phyloP scores from a whole-genome alignment of 2,888 invertebrate species.

The Allophyes oxyacanthae region DNA sequence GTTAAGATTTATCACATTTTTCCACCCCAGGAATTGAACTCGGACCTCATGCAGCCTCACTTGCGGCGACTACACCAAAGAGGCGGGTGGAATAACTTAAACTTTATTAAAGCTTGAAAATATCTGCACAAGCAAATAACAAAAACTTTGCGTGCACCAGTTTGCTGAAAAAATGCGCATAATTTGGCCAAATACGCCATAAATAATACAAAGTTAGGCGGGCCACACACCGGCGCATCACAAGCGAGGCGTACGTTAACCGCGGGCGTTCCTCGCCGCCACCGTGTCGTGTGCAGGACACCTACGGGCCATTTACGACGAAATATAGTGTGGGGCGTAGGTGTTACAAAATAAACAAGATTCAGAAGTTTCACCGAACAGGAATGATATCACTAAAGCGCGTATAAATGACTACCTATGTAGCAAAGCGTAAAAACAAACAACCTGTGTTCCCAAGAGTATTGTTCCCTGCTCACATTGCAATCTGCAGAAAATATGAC shows the following conservation, averaged over 20 bases:
- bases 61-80: no score
- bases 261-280: slow-evolving; percentile 1
- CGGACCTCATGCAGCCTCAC: no score
- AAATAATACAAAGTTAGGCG: slow-evolving; percentile 16
- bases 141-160: neutral
- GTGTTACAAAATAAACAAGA: neutral
- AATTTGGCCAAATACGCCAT: slow-evolving; percentile 10
- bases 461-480: no score
- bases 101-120: neutral
- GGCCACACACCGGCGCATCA: slow-evolving; percentile 6
- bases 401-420: no score
- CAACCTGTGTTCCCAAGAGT: no score
- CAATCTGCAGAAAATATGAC: no score
- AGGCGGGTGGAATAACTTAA: no score
- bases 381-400: no score
- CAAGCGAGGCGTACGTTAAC: neutral
- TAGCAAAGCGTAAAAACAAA: no score
- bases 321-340: slow-evolving; percentile 10
- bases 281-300: slow-evolving; percentile 11
- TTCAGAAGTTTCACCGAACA: neutral
- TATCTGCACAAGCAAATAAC: neutral
- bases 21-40: no score
- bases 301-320: neutral
- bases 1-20: no score
- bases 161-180: slow-evolving; percentile 6